phyloP scores from a whole-genome alignment of 2,113 vertebrate species.

The Terrapene triunguis region DNA sequence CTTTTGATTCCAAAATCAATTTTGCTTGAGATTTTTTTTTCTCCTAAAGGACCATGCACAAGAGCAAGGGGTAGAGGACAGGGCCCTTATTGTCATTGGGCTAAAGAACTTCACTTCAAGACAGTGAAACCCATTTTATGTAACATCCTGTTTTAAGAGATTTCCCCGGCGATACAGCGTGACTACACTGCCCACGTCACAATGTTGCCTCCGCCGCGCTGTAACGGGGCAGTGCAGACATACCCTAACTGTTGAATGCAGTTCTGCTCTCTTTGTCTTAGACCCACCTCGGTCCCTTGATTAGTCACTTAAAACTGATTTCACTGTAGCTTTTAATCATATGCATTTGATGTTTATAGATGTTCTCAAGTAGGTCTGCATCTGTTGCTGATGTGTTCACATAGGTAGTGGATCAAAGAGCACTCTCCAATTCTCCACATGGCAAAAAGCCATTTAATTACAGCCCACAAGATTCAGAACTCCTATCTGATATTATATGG shows the following conservation, averaged over 20 bases:
- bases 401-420: background rate
- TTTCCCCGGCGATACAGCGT: background rate
- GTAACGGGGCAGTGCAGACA: no score
- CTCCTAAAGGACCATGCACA: background rate
- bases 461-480: background rate
- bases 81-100: background rate
- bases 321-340: background rate
- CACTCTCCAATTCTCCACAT: background rate
- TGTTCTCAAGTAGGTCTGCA: background rate
- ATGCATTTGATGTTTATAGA: background rate
- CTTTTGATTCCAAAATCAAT: background rate
- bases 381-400: background rate
- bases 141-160: background rate
- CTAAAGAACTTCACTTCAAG: background rate
- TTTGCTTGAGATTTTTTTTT: background rate
- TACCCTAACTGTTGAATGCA: background rate
- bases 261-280: background rate
- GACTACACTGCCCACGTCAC: no score
- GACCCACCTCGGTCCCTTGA: background rate
- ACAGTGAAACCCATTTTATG: background rate
- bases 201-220: no score
- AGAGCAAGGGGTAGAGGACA: background rate
- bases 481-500: background rate
- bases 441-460: background rate
- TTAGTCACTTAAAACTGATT: background rate